phyloP scores from a whole-genome alignment of 2,888 invertebrate species.

The Clunio marinus region DNA sequence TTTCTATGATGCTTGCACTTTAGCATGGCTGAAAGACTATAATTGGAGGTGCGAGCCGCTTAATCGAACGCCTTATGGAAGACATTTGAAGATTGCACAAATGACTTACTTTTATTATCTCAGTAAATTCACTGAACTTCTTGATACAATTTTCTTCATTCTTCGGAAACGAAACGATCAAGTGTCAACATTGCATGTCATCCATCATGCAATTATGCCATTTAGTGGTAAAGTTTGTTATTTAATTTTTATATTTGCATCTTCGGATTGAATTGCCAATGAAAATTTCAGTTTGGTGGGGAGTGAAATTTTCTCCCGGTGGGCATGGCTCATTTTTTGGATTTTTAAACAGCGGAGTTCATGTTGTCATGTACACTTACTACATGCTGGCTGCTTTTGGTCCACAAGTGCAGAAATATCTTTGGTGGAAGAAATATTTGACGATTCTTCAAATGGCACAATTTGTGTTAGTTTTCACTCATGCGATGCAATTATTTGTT shows the following conservation, averaged over 20 bases:
- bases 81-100: not conserved
- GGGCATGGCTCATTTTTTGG: not conserved
- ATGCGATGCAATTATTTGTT: too few species aligned
- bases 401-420: not conserved
- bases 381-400: not conserved
- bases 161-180: too few species aligned
- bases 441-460: not conserved
- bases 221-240: not conserved
- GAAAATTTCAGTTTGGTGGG: not conserved
- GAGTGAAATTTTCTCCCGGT: not conserved
- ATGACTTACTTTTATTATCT: not conserved
- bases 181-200: too few species aligned
- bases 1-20: not conserved
- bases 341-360: too few species aligned
- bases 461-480: not conserved
- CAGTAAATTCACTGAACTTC: not conserved
- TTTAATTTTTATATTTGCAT: not conserved
- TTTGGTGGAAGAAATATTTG: conserved; percentile 1
- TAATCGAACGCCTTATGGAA: too few species aligned
- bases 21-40: not conserved
- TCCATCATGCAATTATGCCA: not conserved
- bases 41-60: not conserved
- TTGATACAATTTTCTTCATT: not conserved
- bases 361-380: conserved; percentile 9
- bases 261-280: not conserved